A percentile compares a stretch with the other conserved stretches of the same genome.
Evolutionary conservation across 2,113 vertebrate genomes (phyloP).

Genomic region (Centropristis striata): DNA sequence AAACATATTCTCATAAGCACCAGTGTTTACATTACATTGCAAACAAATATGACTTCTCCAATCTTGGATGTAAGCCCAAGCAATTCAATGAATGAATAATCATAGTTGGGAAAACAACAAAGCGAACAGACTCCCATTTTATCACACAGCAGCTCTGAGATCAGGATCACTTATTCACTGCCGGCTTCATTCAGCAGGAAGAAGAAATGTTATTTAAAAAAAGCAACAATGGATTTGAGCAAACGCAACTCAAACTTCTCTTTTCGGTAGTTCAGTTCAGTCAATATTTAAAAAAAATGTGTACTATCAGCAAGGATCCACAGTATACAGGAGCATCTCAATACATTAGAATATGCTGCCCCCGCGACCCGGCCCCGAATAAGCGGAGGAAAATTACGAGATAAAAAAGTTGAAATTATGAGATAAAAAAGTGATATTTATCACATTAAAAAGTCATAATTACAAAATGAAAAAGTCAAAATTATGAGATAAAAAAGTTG

Average conservation of each 20-base stretch:
- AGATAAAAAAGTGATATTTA: too few relatives aligned
- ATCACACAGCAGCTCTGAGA: neutral
- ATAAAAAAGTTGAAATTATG: too few relatives aligned
- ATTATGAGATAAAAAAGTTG: too few relatives aligned
- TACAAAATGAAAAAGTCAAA: too few relatives aligned
- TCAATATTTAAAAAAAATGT: neutral
- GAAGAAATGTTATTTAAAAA: neutral
- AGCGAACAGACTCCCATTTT: neutral
- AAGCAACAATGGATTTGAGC: neutral
- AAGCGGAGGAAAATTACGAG: too few relatives aligned
- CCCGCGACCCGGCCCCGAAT: too few relatives aligned
- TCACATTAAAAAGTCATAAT: too few relatives aligned
- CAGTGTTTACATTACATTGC: neutral
- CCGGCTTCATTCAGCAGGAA: neutral
- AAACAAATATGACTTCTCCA: neutral
- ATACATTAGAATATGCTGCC: too few relatives aligned
- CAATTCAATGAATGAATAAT: neutral
- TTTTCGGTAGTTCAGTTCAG: neutral
- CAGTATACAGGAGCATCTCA: too few relatives aligned
- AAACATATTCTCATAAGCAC: neutral
- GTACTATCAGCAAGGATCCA: neutral
- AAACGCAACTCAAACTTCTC: too few relatives aligned
- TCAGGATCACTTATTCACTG: neutral
- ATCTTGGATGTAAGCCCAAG: conserved; percentile 10
- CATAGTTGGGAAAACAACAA: neutral